Evolutionary conservation across 2,113 vertebrate species (phyloP).

Genomic region (Sialia sialis): DNA sequence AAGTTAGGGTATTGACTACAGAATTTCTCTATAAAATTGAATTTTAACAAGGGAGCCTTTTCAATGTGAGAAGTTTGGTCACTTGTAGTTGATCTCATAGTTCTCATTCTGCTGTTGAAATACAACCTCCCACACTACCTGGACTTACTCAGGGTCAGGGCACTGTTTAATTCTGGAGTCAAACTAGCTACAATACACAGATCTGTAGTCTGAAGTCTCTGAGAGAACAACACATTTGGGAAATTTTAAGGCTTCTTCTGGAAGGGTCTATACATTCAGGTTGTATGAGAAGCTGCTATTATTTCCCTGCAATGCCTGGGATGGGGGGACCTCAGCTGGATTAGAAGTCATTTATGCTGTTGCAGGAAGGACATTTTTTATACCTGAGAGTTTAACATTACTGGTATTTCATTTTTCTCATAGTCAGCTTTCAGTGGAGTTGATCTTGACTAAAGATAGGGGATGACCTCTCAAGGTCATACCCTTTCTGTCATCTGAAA

Average conservation of each 20-base stretch:
- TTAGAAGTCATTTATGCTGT: neutral
- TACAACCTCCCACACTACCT: neutral
- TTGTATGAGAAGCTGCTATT: neutral
- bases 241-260: neutral
- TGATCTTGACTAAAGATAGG: conserved; percentile 56
- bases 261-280: neutral
- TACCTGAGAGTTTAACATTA: conserved; percentile 23
- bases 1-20: neutral
- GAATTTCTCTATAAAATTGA: neutral
- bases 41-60: neutral
- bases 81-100: neutral
- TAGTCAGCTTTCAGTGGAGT: conserved; percentile 36
- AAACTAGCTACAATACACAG: neutral
- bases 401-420: conserved; percentile 46
- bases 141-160: neutral
- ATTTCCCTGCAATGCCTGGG: neutral
- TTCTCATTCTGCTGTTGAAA: conserved; percentile 3
- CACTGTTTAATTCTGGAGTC: neutral
- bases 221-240: neutral
- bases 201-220: neutral
- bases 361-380: conserved; percentile 6
- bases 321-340: neutral
- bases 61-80: neutral
- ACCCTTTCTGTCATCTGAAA: conserved; percentile 53
- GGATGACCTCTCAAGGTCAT: conserved; percentile 53